Evolutionary conservation across 2,113 vertebrate species (phyloP).

Genomic region (Pogonocichla stellata): DNA sequence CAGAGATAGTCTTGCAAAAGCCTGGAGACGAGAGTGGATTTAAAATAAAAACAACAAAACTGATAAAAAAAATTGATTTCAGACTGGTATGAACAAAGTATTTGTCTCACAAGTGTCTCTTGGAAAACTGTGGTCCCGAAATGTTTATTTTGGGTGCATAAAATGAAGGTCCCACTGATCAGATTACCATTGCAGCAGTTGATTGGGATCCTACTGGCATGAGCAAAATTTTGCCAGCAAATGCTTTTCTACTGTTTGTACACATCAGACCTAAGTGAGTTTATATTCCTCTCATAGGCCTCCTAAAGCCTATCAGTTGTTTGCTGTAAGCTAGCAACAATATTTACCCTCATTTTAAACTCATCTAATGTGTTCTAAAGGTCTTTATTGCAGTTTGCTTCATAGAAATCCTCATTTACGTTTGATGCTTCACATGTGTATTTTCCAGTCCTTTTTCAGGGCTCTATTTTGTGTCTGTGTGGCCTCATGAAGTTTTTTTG

Average conservation of each 20-base stretch:
- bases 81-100: rapidly evolving
- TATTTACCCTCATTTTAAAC: constrained; percentile 7
- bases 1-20: neutral
- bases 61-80: neutral
- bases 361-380: neutral
- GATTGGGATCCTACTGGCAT: neutral
- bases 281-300: neutral
- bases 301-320: neutral
- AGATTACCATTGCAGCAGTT: neutral
- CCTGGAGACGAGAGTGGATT: rapidly evolving
- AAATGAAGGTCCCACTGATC: neutral
- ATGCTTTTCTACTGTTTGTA: neutral
- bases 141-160: neutral
- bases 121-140: neutral
- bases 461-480: neutral
- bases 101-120: neutral
- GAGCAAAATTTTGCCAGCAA: neutral
- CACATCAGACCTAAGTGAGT: neutral
- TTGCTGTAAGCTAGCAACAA: neutral
- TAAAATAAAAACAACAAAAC: neutral
- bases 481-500: neutral
- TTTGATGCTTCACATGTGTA: rapidly evolving
- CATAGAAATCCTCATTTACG: neutral
- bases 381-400: neutral
- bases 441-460: neutral